phyloP scores from a whole-genome alignment of 2,888 invertebrate genomes.

The Philonicus albiceps region DNA sequence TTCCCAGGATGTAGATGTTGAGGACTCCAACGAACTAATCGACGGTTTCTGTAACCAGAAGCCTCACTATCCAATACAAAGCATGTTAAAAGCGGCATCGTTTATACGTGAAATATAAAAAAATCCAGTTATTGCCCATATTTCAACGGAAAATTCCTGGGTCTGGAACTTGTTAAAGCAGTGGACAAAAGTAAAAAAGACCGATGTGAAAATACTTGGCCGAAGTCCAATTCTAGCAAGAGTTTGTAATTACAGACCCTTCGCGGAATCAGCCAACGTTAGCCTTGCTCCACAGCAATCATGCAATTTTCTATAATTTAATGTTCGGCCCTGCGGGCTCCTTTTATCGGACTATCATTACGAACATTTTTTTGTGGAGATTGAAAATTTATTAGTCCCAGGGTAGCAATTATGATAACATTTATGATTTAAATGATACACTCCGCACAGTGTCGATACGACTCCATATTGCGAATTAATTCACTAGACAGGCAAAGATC shows the following conservation, averaged over 20 bases:
- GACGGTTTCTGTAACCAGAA: no score
- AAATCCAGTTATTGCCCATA: not conserved
- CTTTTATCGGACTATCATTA: constrained; percentile 7
- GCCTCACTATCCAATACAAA: no score
- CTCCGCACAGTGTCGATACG: not conserved
- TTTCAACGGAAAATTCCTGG: not conserved
- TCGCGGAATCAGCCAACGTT: not conserved
- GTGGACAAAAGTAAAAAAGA: not conserved
- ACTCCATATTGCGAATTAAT: not conserved
- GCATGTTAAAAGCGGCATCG: not conserved
- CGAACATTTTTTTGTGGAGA: not conserved
- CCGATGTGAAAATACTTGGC: not conserved
- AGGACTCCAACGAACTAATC: no score
- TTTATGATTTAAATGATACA: constrained; percentile 11
- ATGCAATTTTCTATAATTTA: not conserved
- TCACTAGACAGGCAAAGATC: not conserved
- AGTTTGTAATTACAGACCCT: not conserved
- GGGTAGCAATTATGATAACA: not conserved
- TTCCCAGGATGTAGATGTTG: no score
- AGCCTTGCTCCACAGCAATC: not conserved
- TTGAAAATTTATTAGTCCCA: not conserved
- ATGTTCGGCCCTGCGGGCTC: not conserved
- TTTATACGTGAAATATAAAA: not conserved
- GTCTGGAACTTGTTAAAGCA: not conserved
- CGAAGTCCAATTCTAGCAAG: not conserved